These are phyloP conservation scores for Forbesichthys papilliferus DNA, from an alignment of 2,113 vertebrate genomes.

Conservation along the genomic window DNA sequence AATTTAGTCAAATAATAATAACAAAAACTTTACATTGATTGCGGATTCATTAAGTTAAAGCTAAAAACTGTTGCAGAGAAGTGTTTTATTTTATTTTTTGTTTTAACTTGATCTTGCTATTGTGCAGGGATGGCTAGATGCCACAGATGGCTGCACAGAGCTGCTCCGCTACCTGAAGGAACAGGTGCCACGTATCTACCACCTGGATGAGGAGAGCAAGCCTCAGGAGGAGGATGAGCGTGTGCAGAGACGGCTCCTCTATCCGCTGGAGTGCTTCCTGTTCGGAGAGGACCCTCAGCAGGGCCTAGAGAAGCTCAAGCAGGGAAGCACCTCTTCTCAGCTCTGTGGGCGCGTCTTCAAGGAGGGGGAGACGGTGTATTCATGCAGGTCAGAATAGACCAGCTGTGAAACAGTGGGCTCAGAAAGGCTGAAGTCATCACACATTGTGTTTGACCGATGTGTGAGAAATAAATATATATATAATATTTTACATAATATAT, in stretches of 20 bases:
- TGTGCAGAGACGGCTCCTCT: conserved; percentile 79
- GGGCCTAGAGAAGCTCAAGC: conserved; percentile 88
- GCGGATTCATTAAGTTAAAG: background rate
- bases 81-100: background rate
- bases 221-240: conserved; percentile 86
- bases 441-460: no score
- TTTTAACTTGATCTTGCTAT: conserved; percentile 16
- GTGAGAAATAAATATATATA: no score
- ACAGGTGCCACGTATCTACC: conserved; percentile 88
- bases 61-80: background rate
- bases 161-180: conserved; percentile 86
- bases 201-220: conserved; percentile 77
- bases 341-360: conserved; percentile 97
- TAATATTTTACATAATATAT: no score
- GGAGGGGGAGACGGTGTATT: conserved; percentile 96
- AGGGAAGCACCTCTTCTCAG: conserved; percentile 83
- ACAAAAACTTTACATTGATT: no score
- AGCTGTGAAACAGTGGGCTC: background rate
- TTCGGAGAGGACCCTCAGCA: conserved; percentile 88
- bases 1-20: no score
- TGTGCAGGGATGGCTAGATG: conserved; percentile 84
- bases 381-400: conserved; percentile 86
- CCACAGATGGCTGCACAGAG: conserved; percentile 77
- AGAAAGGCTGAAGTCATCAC: no score
- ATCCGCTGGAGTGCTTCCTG: conserved; percentile 88